A percentile compares a stretch with the other conserved stretches of the same genome.
phyloP scores from a whole-genome alignment of 2,888 invertebrate genomes.

The Gibbula magus region DNA sequence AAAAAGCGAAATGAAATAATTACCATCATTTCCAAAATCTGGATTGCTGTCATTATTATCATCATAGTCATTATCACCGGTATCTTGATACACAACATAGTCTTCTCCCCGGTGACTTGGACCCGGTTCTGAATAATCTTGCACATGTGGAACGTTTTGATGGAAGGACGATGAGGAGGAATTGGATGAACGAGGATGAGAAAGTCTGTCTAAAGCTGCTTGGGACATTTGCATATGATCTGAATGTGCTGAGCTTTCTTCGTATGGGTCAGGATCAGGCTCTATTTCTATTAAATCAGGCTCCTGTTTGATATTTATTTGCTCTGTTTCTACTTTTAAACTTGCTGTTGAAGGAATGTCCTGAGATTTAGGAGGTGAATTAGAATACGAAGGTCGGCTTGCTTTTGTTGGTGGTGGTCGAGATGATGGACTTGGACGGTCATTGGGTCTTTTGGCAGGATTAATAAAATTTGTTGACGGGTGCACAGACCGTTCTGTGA shows the following conservation, averaged over 20 bases:
- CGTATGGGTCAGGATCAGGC: not conserved
- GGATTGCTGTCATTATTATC: not conserved
- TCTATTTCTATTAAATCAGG: conserved; percentile 8
- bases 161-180: not conserved
- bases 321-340: not conserved
- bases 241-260: not conserved
- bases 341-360: not conserved
- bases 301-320: not conserved
- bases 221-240: not conserved
- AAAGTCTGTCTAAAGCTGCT: conserved; percentile 3
- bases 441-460: not conserved
- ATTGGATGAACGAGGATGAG: not conserved
- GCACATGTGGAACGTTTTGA: conserved; percentile 15
- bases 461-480: not conserved
- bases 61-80: not conserved
- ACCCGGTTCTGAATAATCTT: not conserved
- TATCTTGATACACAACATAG: not conserved
- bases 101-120: not conserved
- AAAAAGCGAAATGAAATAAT: not conserved
- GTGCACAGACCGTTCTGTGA: not conserved
- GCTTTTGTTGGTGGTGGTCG: not conserved
- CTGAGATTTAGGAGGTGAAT: not conserved
- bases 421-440: not conserved
- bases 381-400: not conserved
- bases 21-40: conserved; percentile 9